Evolutionary conservation across 2,888 invertebrate species (phyloP).

Genomic region (Coleophora flavipennella): DNA sequence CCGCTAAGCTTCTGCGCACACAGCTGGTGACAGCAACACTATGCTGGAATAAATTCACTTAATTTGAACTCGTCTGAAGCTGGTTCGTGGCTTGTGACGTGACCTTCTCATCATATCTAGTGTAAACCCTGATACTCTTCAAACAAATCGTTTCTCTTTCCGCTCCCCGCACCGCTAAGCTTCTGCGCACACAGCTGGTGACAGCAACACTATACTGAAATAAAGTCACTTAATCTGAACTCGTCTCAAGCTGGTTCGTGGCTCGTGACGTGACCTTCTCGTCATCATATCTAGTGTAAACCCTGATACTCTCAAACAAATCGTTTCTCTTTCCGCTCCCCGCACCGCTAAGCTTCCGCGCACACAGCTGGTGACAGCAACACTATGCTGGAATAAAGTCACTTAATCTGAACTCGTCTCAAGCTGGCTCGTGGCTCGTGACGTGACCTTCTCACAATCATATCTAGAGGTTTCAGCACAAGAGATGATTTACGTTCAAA

Average conservation of each 20-base stretch:
- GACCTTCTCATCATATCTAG: not conserved
- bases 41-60: conserved; percentile 15
- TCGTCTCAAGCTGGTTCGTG: conserved; percentile 12
- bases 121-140: no score
- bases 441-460: not conserved
- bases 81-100: conserved; percentile 8
- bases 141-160: no score
- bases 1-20: not conserved
- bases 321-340: not conserved
- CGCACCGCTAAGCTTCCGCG: not conserved
- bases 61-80: conserved; percentile 14
- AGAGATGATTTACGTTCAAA: no score
- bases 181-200: not conserved
- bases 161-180: not conserved
- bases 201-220: conserved; percentile 2
- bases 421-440: conserved; percentile 9
- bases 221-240: conserved; percentile 18
- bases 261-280: conserved; percentile 1
- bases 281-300: no score
- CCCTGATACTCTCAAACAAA: no score
- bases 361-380: not conserved
- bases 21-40: not conserved
- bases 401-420: conserved; percentile 17
- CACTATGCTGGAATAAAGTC: conserved; percentile 11
- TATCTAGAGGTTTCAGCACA: no score